Evolutionary conservation across 2,797 vertebrate genomes (phyloP).

Genomic region (Chaenodraco wilsoni): DNA sequence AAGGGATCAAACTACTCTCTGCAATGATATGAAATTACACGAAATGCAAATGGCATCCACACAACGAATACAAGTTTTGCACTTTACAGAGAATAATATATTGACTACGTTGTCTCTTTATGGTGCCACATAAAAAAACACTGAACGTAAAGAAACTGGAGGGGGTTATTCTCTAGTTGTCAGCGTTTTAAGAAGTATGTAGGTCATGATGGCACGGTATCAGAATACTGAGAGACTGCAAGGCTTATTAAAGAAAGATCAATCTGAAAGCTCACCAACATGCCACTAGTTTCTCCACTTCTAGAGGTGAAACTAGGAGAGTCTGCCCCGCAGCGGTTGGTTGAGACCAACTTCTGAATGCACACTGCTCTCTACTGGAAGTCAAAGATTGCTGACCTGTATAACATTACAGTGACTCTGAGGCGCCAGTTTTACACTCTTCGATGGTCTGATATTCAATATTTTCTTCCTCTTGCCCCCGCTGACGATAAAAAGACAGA

Average conservation of each 20-base stretch:
- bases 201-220: constrained; percentile 80
- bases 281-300: constrained; percentile 47
- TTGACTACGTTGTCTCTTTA: constrained; percentile 52
- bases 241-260: constrained; percentile 83
- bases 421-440: constrained; percentile 59
- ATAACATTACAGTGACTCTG: constrained; percentile 53
- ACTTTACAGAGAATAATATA: constrained; percentile 68
- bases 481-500: constrained; percentile 61
- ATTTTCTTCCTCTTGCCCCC: constrained; percentile 49
- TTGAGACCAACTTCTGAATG: constrained; percentile 47
- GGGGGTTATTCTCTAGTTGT: constrained; percentile 75
- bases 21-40: constrained; percentile 31
- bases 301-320: constrained; percentile 53
- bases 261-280: constrained; percentile 72
- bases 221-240: constrained; percentile 80
- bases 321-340: constrained; percentile 44
- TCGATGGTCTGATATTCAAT: constrained; percentile 60
- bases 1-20: constrained; percentile 21
- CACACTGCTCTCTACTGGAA: constrained; percentile 55
- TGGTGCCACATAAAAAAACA: constrained; percentile 49
- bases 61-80: constrained; percentile 30
- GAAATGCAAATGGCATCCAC: constrained; percentile 19
- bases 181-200: constrained; percentile 81
- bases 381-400: constrained; percentile 74
- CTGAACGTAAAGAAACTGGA: constrained; percentile 62